These are phyloP conservation scores for Maniola jurtina DNA, from an alignment of 1,140 invertebrate genomes.

Conservation along the genomic window DNA sequence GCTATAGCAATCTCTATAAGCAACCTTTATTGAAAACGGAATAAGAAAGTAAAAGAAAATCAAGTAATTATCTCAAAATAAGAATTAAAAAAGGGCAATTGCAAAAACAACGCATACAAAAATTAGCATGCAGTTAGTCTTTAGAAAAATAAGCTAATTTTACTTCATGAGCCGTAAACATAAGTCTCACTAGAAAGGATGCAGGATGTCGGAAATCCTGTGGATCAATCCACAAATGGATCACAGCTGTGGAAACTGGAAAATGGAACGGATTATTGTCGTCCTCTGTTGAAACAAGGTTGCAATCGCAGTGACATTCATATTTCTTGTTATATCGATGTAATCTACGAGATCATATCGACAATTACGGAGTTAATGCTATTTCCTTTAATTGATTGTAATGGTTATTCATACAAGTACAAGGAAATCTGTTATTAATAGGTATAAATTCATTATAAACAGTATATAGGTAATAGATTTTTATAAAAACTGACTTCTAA, in stretches of 20 bases:
- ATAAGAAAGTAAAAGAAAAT: no score
- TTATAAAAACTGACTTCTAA: no score
- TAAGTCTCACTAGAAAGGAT: slow-evolving; percentile 22
- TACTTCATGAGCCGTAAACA: not conserved
- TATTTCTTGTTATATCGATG: slow-evolving; percentile 1
- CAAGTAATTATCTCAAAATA: no score
- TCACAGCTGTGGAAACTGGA: slow-evolving; percentile 2
- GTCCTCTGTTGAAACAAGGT: not conserved
- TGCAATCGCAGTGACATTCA: not conserved
- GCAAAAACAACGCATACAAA: no score
- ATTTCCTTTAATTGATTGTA: slow-evolving; percentile 2
- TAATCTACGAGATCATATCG: not conserved
- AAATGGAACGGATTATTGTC: not conserved
- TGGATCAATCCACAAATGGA: not conserved
- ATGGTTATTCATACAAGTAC: not conserved
- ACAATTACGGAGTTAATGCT: not conserved
- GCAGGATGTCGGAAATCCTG: slow-evolving; percentile 26
- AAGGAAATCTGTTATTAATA: not conserved
- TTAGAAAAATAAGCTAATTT: no score
- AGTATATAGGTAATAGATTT: no score
- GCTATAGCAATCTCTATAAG: no score
- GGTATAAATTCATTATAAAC: not conserved
- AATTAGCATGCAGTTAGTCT: no score
- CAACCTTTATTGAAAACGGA: no score
- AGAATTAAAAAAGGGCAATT: no score